Evolutionary conservation across 1,140 invertebrate species (phyloP).

Genomic region (Contarinia nasturtii): DNA sequence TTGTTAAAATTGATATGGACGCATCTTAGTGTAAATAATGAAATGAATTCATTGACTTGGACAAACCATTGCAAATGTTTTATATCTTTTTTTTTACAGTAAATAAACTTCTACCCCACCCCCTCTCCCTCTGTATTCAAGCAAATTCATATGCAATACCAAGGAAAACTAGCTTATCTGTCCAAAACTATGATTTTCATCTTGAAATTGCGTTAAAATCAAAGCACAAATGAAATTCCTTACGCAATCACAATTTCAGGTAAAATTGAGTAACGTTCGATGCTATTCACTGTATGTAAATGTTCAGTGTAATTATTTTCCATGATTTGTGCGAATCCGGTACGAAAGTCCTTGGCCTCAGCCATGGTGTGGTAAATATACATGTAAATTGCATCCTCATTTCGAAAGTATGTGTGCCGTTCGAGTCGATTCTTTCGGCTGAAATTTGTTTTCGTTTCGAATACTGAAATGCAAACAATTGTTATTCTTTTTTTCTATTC

Average conservation of each 20-base stretch:
- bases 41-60: slow-evolving; percentile 1
- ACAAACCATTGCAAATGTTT: too few relatives aligned
- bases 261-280: slow-evolving; percentile 18
- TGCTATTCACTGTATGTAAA: slow-evolving; percentile 17
- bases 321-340: slow-evolving; percentile 15
- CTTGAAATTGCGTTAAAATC: too few relatives aligned
- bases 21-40: too few relatives aligned
- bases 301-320: slow-evolving; percentile 21
- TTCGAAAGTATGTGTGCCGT: slow-evolving; percentile 14
- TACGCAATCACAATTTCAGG: slow-evolving; percentile 19
- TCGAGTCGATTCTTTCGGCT: background rate
- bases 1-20: too few relatives aligned
- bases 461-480: too few relatives aligned
- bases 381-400: slow-evolving; percentile 20
- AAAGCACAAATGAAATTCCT: background rate
- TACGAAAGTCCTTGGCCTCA: slow-evolving; percentile 15
- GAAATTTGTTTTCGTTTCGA: background rate
- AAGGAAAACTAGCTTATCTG: too few relatives aligned
- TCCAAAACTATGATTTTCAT: too few relatives aligned
- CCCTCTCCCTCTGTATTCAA: too few relatives aligned
- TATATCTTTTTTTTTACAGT: too few relatives aligned
- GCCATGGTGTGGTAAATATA: slow-evolving; percentile 21
- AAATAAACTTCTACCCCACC: too few relatives aligned
- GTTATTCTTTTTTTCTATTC: too few relatives aligned
- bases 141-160: too few relatives aligned